phyloP scores from a whole-genome alignment of 2,113 vertebrate genomes.

The Macaca nemestrina region DNA sequence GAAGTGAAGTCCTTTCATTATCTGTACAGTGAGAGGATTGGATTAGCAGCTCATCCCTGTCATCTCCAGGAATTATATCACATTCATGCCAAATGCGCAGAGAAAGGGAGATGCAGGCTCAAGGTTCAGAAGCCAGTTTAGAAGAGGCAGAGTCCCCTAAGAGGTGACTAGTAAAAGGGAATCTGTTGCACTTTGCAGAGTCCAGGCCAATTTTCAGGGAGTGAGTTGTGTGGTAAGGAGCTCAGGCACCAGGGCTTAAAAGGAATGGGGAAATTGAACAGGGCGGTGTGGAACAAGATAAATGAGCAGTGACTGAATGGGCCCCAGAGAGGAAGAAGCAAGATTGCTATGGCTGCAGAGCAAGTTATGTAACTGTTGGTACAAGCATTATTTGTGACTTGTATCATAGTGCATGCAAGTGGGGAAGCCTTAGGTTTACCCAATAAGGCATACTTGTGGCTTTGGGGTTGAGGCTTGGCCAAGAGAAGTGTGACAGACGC shows the following conservation, averaged over 20 bases:
- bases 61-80: background rate
- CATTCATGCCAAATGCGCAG: background rate
- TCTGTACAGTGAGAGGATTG: background rate
- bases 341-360: background rate
- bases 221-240: background rate
- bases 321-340: slow-evolving; percentile 46
- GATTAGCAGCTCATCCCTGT: background rate
- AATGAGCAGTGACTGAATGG: slow-evolving; percentile 7
- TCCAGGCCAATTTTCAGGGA: background rate
- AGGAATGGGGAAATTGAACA: background rate
- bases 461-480: slow-evolving; percentile 51
- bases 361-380: slow-evolving; percentile 46
- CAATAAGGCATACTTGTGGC: slow-evolving; percentile 41
- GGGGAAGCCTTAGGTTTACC: slow-evolving; percentile 37
- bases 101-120: background rate
- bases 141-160: background rate
- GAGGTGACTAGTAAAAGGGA: background rate
- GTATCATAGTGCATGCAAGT: slow-evolving; percentile 11
- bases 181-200: background rate
- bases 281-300: background rate
- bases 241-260: background rate
- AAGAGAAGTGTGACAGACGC: slow-evolving; percentile 32
- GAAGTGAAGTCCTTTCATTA: slow-evolving; percentile 3
- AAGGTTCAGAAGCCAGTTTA: background rate
- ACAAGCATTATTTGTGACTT: slow-evolving; percentile 51